Conservation (phyloP, 1,140 invertebrate species). For the Diprion similis region DNA sequence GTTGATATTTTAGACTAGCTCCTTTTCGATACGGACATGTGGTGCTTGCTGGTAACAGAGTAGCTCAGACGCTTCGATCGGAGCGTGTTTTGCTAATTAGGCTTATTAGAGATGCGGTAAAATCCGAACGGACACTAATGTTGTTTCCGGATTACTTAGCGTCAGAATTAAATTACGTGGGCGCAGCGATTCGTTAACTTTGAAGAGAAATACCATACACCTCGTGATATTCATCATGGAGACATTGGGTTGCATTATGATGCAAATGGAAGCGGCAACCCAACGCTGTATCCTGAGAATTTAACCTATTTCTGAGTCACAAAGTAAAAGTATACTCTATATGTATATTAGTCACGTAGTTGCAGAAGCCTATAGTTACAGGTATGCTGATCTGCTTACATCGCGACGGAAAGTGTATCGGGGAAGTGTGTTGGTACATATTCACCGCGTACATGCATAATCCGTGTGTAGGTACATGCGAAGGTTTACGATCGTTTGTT, state of each 20-base stretch:
- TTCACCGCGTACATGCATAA: not conserved
- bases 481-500: constrained; percentile 5
- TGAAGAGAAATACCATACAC: no score
- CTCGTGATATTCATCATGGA: not conserved
- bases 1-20: no score
- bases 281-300: not conserved
- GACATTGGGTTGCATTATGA: not conserved
- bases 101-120: no score
- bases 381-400: not conserved
- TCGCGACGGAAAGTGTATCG: not conserved
- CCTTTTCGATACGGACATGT: no score
- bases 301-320: constrained; percentile 15
- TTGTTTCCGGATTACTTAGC: no score
- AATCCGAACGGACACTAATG: no score
- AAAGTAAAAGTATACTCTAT: constrained; percentile 9
- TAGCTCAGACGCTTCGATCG: no score
- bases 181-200: no score
- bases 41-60: no score
- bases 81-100: no score
- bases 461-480: not conserved
- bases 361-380: not conserved
- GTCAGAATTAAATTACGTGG: no score
- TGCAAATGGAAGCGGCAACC: no score
- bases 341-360: not conserved
- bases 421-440: not conserved